These are phyloP conservation scores for Apis dorsata DNA, from an alignment of 1,140 invertebrate species.

Conservation along the genomic window DNA sequence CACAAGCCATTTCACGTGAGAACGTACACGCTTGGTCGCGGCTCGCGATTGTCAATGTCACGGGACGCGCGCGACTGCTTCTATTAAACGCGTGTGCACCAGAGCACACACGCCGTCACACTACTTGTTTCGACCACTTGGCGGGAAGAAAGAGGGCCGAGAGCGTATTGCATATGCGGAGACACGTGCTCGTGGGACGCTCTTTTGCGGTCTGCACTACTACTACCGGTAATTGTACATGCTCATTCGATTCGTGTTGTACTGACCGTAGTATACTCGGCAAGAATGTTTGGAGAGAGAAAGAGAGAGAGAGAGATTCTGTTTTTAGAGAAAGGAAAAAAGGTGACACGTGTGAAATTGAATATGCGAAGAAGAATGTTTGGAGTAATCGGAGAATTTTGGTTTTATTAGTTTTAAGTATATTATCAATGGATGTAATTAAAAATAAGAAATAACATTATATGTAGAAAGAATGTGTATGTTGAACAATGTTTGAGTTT, in stretches of 20 bases:
- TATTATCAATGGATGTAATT: no score
- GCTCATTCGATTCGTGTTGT: background rate
- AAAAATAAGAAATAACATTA: no score
- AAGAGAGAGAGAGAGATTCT: no score
- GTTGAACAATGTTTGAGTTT: no score
- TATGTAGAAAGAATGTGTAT: no score
- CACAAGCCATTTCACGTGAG: background rate
- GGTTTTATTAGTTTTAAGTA: no score
- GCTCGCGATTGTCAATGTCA: slow-evolving; percentile 24
- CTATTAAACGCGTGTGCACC: background rate
- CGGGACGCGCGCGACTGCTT: background rate
- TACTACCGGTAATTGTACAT: background rate
- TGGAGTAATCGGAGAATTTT: no score
- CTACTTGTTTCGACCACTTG: slow-evolving; percentile 1
- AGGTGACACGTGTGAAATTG: no score
- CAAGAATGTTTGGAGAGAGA: no score
- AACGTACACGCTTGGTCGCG: background rate
- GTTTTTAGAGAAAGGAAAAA: no score
- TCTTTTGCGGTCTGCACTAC: background rate
- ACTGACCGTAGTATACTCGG: no score
- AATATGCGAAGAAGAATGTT: no score
- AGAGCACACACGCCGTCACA: background rate
- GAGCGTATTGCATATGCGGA: background rate
- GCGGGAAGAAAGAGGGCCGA: slow-evolving; percentile 17
- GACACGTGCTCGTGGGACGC: background rate